Evolutionary conservation across 2,797 vertebrate species (phyloP), one percentile per base, ranked within the genome.

Genomic region (Urophycis tenuis): DNA sequence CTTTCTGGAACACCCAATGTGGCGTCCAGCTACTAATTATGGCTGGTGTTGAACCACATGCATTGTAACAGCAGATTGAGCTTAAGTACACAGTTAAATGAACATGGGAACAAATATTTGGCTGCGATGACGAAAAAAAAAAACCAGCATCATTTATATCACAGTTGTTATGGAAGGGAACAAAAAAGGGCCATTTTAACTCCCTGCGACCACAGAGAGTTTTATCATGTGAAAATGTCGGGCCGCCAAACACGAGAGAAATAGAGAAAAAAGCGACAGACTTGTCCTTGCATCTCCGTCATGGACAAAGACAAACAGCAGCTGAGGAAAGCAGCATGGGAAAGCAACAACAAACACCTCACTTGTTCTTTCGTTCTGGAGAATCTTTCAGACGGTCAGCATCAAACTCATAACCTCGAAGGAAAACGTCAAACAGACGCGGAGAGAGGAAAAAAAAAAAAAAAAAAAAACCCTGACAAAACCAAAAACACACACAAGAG

Each of bases 71-170:
- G 90, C 86, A 90, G 88, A 88, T 90, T 83, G 83, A 87, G 86
- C 88, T 90, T 83, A 89, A 91, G 86, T 85, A 87, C 85, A 89
- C 83, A 81, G 90, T 92, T 93, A 92, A 91, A 93, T 88, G 88
- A 93, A 93, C 90, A 92, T 92, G 89, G 90, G 90, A 91, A 92
- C 91, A 91, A 86, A 84, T 78, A 87, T 91, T 84, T 93, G 92
- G 91, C 91, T 91, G 85, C 88, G 85, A 90, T 71, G 67, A 80
- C 53, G 86, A 75, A 89, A 90, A 86, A 75, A 89, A 90, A 90
- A 87, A 83, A 86, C 87, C 92, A 29, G 25, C 85, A 87, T 90
- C 88, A 92, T 92, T 92, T 91, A 89, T 88, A 89, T 89, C 70
- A 70, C 87, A 89, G 86, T 89, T 91, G 85, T 87, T 91, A 87